A percentile compares a stretch with the other conserved stretches of the same genome.
These are phyloP conservation scores for Excalfactoria chinensis DNA, from an alignment of 2,113 vertebrate species.

Conservation along the genomic window DNA sequence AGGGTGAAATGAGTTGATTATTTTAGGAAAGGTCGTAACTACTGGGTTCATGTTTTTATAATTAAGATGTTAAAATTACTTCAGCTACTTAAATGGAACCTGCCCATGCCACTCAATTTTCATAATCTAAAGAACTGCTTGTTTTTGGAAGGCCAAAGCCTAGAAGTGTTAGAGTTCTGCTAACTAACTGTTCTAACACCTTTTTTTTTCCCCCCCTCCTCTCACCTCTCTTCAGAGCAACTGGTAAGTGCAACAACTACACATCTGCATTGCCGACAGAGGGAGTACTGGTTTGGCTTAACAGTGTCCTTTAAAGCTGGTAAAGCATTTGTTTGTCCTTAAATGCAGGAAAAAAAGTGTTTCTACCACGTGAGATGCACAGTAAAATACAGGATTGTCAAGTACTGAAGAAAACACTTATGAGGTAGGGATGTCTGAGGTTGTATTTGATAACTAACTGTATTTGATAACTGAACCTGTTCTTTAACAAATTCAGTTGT, in stretches of 20 bases:
- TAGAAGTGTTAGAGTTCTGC: not conserved
- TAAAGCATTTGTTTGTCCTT: not conserved
- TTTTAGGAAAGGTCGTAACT: not conserved
- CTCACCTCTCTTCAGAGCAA: not conserved
- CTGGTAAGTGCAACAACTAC: not conserved
- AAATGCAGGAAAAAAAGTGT: not conserved
- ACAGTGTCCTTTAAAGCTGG: not conserved
- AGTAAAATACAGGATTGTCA: not conserved
- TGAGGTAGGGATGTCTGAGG: not conserved
- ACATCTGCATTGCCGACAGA: not conserved
- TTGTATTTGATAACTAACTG: not conserved
- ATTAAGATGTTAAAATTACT: not conserved
- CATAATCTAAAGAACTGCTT: not conserved
- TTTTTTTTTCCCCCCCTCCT: not conserved
- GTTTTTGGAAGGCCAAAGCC: not conserved
- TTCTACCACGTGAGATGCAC: not conserved
- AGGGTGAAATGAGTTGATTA: not conserved
- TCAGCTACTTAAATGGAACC: not conserved
- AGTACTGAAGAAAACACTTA: not conserved
- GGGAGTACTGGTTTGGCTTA: slow-evolving; percentile 2
- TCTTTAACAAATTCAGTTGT: not conserved
- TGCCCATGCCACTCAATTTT: not conserved
- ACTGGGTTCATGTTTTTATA: not conserved
- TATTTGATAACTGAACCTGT: not conserved
- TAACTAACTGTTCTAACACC: not conserved